These are phyloP conservation scores for Limnephilus rhombicus DNA, from an alignment of 2,888 invertebrate species.

Conservation along the genomic window DNA sequence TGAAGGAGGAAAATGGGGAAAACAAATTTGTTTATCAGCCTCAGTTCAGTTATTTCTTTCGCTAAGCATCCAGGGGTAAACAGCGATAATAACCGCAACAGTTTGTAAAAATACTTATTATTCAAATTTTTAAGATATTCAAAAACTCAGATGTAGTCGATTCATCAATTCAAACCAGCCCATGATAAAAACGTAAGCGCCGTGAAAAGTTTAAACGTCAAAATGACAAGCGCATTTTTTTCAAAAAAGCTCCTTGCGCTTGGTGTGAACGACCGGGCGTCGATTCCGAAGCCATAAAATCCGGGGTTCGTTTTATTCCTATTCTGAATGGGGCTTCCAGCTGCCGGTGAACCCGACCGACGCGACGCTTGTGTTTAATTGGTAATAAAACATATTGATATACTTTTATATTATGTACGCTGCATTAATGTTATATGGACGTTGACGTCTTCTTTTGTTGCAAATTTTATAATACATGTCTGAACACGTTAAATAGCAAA, in stretches of 20 bases:
- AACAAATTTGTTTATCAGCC: too few relatives aligned
- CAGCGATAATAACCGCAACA: too few relatives aligned
- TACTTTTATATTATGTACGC: too few relatives aligned
- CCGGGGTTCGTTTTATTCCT: neutral
- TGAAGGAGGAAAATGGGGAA: too few relatives aligned
- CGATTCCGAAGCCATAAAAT: neutral
- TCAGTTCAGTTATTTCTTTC: too few relatives aligned
- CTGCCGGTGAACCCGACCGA: neutral
- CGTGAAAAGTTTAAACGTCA: neutral
- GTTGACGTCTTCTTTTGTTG: too few relatives aligned
- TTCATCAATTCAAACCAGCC: neutral
- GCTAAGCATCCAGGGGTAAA: too few relatives aligned
- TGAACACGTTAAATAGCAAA: neutral
- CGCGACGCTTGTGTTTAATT: neutral
- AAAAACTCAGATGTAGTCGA: neutral
- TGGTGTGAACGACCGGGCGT: neutral
- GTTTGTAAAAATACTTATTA: too few relatives aligned
- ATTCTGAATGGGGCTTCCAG: neutral
- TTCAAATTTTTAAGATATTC: too few relatives aligned
- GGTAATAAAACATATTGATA: neutral
- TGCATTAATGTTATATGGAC: too few relatives aligned
- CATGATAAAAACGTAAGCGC: neutral
- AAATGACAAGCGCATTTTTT: neutral
- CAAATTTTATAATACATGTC: neutral
- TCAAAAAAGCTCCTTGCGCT: neutral